These are phyloP conservation scores for Schizaphis graminum DNA, from an alignment of 2,888 invertebrate species.

Conservation along the genomic window DNA sequence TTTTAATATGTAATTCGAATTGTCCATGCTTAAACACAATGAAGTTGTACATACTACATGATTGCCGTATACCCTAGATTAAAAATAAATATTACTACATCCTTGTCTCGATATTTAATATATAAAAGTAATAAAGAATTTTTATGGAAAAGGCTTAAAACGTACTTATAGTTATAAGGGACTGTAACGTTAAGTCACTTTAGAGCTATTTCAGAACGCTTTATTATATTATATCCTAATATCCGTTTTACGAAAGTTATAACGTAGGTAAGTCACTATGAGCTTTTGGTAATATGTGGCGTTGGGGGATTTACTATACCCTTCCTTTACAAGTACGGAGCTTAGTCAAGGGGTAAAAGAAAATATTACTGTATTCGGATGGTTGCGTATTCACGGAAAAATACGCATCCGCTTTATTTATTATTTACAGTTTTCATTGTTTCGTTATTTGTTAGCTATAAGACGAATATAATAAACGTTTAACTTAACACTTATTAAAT, in stretches of 20 bases:
- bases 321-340: constrained; percentile 38
- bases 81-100: neutral
- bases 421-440: neutral
- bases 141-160: constrained; percentile 4
- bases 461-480: neutral
- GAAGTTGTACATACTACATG: neutral
- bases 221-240: constrained; percentile 53
- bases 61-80: neutral
- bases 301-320: neutral
- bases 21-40: neutral
- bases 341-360: constrained; percentile 44
- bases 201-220: constrained; percentile 38
- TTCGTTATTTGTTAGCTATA: neutral
- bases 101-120: constrained; percentile 18
- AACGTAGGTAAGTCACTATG: constrained; percentile 51
- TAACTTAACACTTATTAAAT: neutral
- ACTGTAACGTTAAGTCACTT: constrained; percentile 42
- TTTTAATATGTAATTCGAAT: neutral
- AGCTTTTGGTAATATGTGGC: constrained; percentile 48
- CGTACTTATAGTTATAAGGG: neutral
- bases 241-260: constrained; percentile 49
- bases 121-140: neutral
- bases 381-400: neutral
- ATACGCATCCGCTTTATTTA: neutral
- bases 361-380: neutral